These are phyloP conservation scores for Silurus aristotelis DNA, from an alignment of 2,797 vertebrate species.

Conservation along the genomic window DNA sequence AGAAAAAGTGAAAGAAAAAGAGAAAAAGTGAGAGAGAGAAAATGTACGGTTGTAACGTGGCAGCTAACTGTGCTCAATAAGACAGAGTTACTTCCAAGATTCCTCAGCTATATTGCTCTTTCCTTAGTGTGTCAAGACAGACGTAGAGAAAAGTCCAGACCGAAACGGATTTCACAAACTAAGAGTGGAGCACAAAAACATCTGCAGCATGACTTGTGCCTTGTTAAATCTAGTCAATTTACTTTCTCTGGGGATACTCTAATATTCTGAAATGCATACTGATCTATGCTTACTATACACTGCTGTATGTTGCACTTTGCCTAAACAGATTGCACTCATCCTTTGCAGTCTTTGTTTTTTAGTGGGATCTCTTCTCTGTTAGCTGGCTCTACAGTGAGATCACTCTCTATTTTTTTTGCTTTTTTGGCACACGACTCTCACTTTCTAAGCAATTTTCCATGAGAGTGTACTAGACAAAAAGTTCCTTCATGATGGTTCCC, in stretches of 20 bases:
- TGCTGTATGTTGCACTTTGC: slow-evolving; percentile 23
- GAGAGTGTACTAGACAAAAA: slow-evolving; percentile 21
- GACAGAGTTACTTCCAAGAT: slow-evolving; percentile 44
- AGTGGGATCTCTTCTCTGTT: not conserved
- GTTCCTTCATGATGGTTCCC: slow-evolving; percentile 2
- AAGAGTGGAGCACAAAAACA: slow-evolving; percentile 57
- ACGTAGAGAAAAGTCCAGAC: slow-evolving; percentile 20
- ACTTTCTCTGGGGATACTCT: slow-evolving; percentile 43
- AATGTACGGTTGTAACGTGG: slow-evolving; percentile 58
- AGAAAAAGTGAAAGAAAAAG: slow-evolving; percentile 28
- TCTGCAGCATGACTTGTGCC: slow-evolving; percentile 49
- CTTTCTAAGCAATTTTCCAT: slow-evolving; percentile 29
- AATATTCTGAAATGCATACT: slow-evolving; percentile 28
- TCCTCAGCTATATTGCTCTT: slow-evolving; percentile 41
- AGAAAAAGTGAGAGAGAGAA: slow-evolving; percentile 32
- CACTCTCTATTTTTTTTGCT: slow-evolving; percentile 32
- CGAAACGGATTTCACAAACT: slow-evolving; percentile 59
- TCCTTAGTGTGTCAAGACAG: slow-evolving; percentile 13
- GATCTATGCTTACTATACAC: not conserved
- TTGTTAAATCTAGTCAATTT: slow-evolving; percentile 44
- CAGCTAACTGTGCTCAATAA: slow-evolving; percentile 45
- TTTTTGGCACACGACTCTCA: slow-evolving; percentile 16
- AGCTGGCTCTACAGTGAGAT: slow-evolving; percentile 31
- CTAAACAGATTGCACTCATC: not conserved
- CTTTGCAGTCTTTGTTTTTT: slow-evolving; percentile 5